These are phyloP conservation scores for Gandaritis pyraliata DNA, from an alignment of 2,888 invertebrate species.

Conservation along the genomic window DNA sequence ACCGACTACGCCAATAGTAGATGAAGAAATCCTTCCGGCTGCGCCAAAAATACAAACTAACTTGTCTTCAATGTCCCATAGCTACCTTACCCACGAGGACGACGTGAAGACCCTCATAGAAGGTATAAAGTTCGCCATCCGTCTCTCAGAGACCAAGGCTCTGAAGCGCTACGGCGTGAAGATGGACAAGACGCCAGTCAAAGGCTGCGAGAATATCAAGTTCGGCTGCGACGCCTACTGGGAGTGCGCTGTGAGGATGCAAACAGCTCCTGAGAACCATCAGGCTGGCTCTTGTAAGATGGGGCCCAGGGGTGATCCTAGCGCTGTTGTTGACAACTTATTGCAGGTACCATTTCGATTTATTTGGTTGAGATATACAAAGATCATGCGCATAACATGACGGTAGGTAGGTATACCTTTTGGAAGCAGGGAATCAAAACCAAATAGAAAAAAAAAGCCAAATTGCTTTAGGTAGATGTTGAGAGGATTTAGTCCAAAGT, in stretches of 20 bases:
- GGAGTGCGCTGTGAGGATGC: constrained; percentile 90
- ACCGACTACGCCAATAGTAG: neutral
- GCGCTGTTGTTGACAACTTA: constrained; percentile 89
- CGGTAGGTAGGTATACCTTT: too few relatives aligned
- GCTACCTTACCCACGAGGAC: constrained; percentile 89
- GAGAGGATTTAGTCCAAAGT: too few relatives aligned
- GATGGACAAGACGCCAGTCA: constrained; percentile 88
- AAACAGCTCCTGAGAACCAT: constrained; percentile 92
- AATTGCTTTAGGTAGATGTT: too few relatives aligned
- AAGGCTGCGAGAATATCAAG: constrained; percentile 89
- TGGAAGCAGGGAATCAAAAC: too few relatives aligned
- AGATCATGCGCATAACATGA: too few relatives aligned
- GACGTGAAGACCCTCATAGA: constrained; percentile 92
- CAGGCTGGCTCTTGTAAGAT: constrained; percentile 93
- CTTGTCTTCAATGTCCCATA: constrained; percentile 44
- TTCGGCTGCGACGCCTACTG: constrained; percentile 91
- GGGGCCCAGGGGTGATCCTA: constrained; percentile 89
- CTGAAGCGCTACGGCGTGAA: constrained; percentile 87
- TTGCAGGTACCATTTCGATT: constrained; percentile 73
- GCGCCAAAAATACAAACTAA: neutral
- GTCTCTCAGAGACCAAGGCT: constrained; percentile 87
- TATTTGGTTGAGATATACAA: neutral
- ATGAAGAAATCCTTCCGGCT: neutral
- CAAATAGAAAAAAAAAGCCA: too few relatives aligned
- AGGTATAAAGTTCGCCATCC: constrained; percentile 91